Evolutionary conservation across 2,797 vertebrate species (phyloP), one percentile per base, ranked within the genome.

Genomic region (Gila robusta): DNA sequence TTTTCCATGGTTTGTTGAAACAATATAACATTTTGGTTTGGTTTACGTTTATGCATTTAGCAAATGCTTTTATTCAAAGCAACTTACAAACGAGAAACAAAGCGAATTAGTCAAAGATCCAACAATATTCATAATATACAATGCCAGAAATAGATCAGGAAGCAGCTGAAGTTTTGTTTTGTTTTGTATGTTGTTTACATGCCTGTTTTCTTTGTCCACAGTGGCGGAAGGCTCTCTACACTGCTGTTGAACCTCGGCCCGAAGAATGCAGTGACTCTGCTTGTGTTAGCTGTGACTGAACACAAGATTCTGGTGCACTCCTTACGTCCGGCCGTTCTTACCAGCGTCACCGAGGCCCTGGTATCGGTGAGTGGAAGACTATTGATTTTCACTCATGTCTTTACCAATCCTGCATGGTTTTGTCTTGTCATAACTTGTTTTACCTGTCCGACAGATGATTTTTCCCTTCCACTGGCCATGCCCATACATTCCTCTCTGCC

Each of bases 391-490:
- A 17, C 49, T 64, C 47, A 59, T 21, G 49, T 17, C 23, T 82
- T 81, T 37, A 41, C 17, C 0, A 35, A n/a, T 80, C 21, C 44
- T 70, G n/a, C n/a, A 69, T 70, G 41, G 47, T 7, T 59, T 21
- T 72, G 32, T 52, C 14, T 79, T 14, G 70, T 32, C 69, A 8
- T 0, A 73, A 37, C 77, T n/a, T 19, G 62, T 78, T 41, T 79
- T 70, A 79, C 37, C 2, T 49, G 6, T 64, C 37, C 88, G 87
- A 21, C 91, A 99, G 98, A 98, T 99, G 98, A 99, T 99, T 81
- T 99, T 99, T 92, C 98, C 98, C 81, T 99, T 99, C 94, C 98
- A 99, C 83, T 99, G 98, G 98, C 98, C 98, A 0, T 99, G 98
- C 89, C 98, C 98, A 0, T 99, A 99, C 92, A 98, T 99, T 91